phyloP scores from a whole-genome alignment of 2,888 invertebrate species.

The Corbicula japonica region DNA sequence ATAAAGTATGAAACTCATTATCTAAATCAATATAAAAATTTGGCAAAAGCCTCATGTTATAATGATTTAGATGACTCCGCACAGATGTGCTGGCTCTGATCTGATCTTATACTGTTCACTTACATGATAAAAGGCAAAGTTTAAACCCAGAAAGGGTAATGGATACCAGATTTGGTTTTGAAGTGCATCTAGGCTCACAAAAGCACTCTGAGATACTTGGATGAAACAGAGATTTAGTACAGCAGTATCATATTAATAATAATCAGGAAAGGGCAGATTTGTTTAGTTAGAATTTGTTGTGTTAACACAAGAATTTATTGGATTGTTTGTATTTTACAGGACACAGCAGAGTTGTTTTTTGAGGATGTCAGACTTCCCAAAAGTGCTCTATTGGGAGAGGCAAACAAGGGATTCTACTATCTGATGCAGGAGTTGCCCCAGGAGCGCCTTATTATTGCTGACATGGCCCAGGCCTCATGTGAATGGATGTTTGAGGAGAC shows the following conservation, averaged over 20 bases:
- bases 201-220: too few species aligned
- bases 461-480: slow-evolving; percentile 82
- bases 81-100: too few species aligned
- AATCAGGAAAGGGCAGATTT: too few species aligned
- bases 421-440: slow-evolving; percentile 87
- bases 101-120: too few species aligned
- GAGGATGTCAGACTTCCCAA: slow-evolving; percentile 86
- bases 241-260: too few species aligned
- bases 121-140: too few species aligned
- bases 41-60: too few species aligned
- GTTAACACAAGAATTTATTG: not conserved
- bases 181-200: not conserved
- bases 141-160: too few species aligned
- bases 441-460: slow-evolving; percentile 86
- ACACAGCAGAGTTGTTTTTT: slow-evolving; percentile 87
- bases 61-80: too few species aligned
- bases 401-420: slow-evolving; percentile 86
- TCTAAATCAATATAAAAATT: too few species aligned
- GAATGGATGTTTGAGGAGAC: slow-evolving; percentile 87
- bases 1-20: too few species aligned
- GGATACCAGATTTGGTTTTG: not conserved
- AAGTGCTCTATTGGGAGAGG: slow-evolving; percentile 85
- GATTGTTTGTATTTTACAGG: slow-evolving; percentile 72
- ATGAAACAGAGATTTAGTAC: too few species aligned
- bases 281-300: slow-evolving; percentile 1